A percentile compares a stretch with the other conserved stretches of the same genome.
Evolutionary conservation across 2,797 vertebrate genomes (phyloP).

Genomic region (Heteromormyrus szaboi): DNA sequence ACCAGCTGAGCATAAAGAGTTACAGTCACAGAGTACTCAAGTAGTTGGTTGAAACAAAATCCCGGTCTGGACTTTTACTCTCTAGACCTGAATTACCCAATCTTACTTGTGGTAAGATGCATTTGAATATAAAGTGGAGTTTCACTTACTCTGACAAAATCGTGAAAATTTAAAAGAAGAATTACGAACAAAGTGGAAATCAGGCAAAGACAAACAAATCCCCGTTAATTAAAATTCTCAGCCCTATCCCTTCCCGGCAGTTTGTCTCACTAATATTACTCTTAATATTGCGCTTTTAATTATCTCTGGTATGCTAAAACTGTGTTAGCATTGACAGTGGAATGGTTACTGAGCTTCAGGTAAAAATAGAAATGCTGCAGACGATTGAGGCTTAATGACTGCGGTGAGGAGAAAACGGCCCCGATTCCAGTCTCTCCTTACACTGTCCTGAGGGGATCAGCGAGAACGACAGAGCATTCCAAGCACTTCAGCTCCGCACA

Average conservation of each 20-base stretch:
- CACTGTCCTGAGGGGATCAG: neutral
- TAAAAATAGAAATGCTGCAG: neutral
- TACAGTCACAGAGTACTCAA: too few relatives aligned
- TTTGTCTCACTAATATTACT: neutral
- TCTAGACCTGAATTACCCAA: neutral
- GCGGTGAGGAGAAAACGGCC: neutral
- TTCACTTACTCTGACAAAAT: neutral
- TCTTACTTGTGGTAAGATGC: neutral
- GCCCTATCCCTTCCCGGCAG: neutral
- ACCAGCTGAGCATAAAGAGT: too few relatives aligned
- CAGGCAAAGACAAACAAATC: neutral
- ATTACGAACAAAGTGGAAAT: neutral
- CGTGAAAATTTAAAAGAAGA: neutral
- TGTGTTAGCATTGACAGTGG: neutral
- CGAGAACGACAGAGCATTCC: neutral
- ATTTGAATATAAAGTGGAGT: neutral
- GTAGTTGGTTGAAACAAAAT: neutral
- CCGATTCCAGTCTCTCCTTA: neutral
- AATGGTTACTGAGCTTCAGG: neutral
- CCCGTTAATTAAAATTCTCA: slow-evolving; percentile 5
- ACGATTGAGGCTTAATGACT: neutral
- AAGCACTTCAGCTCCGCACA: neutral
- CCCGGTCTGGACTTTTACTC: neutral
- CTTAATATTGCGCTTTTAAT: slow-evolving; percentile 4
- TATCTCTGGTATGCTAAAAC: neutral